Percentiles rank a stretch among this genome's conserved stretches.
phyloP scores from a whole-genome alignment of 2,888 invertebrate genomes.

The Drosophila fulvimacula region DNA sequence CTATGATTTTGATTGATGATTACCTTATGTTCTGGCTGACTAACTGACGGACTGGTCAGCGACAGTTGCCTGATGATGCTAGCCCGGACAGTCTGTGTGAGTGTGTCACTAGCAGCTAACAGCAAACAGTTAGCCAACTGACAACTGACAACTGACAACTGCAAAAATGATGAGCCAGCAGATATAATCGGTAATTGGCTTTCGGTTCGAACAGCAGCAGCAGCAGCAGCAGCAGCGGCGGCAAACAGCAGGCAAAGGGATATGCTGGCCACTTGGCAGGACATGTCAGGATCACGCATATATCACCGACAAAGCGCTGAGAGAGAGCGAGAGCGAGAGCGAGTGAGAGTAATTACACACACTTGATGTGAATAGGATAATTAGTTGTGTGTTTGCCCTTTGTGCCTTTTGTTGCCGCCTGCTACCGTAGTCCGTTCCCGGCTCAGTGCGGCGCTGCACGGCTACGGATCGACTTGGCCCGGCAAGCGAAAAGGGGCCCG shows the following conservation, averaged over 20 bases:
- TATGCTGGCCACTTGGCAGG: constrained; percentile 37
- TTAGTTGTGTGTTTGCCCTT: constrained; percentile 67
- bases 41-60: constrained; percentile 41
- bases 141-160: constrained; percentile 38
- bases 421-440: constrained; percentile 49
- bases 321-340: constrained; percentile 21
- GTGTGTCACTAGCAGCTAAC: constrained; percentile 60
- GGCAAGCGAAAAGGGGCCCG: constrained; percentile 9
- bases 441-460: constrained; percentile 36
- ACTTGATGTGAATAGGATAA: constrained; percentile 76
- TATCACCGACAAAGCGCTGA: constrained; percentile 35
- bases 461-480: constrained; percentile 36
- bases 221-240: constrained; percentile 35
- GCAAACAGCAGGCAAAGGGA: constrained; percentile 41
- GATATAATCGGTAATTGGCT: constrained; percentile 76
- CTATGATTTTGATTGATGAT: constrained; percentile 70
- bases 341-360: constrained; percentile 63
- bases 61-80: constrained; percentile 60
- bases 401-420: constrained; percentile 67
- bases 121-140: constrained; percentile 29
- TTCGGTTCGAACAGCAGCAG: constrained; percentile 41
- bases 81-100: background rate
- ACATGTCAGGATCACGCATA: constrained; percentile 43
- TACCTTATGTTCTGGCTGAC: constrained; percentile 54
- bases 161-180: constrained; percentile 50